Evolutionary conservation across 23 tunicate species (phyloP).

Genomic region (Oikopleura vanhoeffeni): DNA sequence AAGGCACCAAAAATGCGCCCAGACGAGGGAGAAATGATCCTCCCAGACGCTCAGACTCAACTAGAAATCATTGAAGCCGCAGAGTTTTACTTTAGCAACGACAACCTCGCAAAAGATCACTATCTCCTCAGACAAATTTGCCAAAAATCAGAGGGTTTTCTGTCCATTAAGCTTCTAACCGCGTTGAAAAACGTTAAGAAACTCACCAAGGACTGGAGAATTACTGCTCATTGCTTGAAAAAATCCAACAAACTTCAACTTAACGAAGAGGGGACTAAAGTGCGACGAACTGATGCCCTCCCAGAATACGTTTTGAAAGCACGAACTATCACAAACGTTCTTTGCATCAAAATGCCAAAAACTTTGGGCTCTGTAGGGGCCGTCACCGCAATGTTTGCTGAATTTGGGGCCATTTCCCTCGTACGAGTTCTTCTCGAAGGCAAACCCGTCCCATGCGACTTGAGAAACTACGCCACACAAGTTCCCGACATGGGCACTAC

Average conservation of each 20-base stretch:
- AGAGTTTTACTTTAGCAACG: constrained; percentile 4
- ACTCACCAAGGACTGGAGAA: constrained; percentile 20
- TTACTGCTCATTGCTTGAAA: constrained; percentile 27
- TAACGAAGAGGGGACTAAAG: constrained; percentile 22
- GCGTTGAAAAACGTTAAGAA: constrained; percentile 13
- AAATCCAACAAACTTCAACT: constrained; percentile 21
- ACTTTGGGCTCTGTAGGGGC: constrained; percentile 5
- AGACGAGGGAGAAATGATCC: not conserved
- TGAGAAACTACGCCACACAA: constrained; percentile 13
- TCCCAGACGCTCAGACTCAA: not conserved
- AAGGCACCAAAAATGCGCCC: constrained; percentile 1
- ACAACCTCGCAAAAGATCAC: constrained; percentile 10
- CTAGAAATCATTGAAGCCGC: constrained; percentile 2
- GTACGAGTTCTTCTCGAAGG: constrained; percentile 12
- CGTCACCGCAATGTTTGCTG: constrained; percentile 12
- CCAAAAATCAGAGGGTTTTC: constrained; percentile 5
- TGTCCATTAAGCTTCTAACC: constrained; percentile 4
- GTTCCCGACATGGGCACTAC: constrained; percentile 7
- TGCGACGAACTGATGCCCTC: constrained; percentile 16
- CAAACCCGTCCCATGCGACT: constrained; percentile 12
- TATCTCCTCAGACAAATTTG: constrained; percentile 5
- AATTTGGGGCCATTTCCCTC: constrained; percentile 10
- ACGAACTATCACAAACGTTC: constrained; percentile 15
- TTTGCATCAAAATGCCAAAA: constrained; percentile 16
- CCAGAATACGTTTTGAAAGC: constrained; percentile 14